Conservation (phyloP, 2,113 vertebrate genomes). For the Lipotes vexillifer region DNA sequence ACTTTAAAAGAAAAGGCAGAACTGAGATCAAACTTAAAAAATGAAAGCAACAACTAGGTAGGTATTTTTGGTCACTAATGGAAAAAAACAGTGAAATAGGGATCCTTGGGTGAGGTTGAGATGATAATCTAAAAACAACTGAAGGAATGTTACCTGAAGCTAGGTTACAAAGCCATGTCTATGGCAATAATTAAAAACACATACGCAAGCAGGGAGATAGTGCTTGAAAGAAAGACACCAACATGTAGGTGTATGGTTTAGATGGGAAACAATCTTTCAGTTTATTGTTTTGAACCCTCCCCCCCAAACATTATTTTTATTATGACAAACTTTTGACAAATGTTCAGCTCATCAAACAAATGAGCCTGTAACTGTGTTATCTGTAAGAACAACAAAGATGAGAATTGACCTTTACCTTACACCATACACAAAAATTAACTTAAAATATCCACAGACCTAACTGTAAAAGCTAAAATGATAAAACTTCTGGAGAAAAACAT, state of each 20-base stretch:
- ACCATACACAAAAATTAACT: not conserved
- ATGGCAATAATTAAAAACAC: not conserved
- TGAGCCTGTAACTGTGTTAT: not conserved
- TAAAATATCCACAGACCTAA: not conserved
- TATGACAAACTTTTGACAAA: not conserved
- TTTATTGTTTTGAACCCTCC: not conserved
- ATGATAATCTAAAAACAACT: not conserved
- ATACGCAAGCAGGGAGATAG: not conserved
- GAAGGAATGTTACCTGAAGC: not conserved
- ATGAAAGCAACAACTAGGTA: not conserved
- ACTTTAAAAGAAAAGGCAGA: slow-evolving; percentile 5
- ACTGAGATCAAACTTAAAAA: not conserved
- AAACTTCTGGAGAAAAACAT: not conserved
- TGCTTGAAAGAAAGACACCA: not conserved
- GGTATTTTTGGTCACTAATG: not conserved
- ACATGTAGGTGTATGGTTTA: not conserved
- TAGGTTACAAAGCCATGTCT: not conserved
- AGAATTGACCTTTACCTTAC: not conserved
- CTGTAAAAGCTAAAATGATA: not conserved
- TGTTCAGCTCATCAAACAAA: not conserved
- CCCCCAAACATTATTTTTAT: not conserved
- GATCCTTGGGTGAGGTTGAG: not conserved
- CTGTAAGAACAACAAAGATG: not conserved
- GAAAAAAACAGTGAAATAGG: not conserved
- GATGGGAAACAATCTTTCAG: not conserved